phyloP scores from a whole-genome alignment of 2,797 vertebrate genomes.

The Gallirallus australis region DNA sequence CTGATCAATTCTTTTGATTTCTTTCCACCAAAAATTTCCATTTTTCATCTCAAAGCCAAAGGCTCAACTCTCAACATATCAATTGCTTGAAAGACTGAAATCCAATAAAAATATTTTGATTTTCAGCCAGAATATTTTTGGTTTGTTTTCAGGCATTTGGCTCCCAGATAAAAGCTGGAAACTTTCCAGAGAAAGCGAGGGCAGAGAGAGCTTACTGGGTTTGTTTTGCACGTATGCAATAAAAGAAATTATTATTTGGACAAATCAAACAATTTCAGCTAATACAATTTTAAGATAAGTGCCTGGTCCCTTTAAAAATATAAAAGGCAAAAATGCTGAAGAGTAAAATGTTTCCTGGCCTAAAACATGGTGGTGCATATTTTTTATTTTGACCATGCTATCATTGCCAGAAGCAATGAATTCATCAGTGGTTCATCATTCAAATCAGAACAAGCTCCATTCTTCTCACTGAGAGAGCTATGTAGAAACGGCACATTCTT shows the following conservation, averaged over 20 bases:
- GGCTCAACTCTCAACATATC: not conserved
- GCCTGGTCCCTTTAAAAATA: not conserved
- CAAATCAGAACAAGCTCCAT: conserved; percentile 14
- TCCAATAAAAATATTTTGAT: conserved; percentile 34
- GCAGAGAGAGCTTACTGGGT: not conserved
- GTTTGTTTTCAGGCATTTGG: conserved; percentile 48
- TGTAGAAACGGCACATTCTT: conserved; percentile 17
- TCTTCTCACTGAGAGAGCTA: not conserved
- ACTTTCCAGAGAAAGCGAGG: not conserved
- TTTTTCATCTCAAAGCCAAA: conserved; percentile 6
- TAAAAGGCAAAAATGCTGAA: not conserved
- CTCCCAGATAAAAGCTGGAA: conserved; percentile 29
- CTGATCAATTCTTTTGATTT: not conserved
- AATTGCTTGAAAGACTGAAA: not conserved
- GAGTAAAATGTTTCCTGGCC: not conserved
- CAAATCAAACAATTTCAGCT: not conserved
- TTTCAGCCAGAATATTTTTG: conserved; percentile 34
- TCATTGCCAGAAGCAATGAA: not conserved
- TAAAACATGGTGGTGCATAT: not conserved
- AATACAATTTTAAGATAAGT: not conserved
- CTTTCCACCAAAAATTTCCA: not conserved
- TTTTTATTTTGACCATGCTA: not conserved
- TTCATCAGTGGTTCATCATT: conserved; percentile 15
- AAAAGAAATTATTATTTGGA: not conserved
- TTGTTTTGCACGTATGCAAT: not conserved